These are phyloP conservation scores for Sebastes iracundus DNA, from an alignment of 2,797 vertebrate genomes.

Conservation along the genomic window DNA sequence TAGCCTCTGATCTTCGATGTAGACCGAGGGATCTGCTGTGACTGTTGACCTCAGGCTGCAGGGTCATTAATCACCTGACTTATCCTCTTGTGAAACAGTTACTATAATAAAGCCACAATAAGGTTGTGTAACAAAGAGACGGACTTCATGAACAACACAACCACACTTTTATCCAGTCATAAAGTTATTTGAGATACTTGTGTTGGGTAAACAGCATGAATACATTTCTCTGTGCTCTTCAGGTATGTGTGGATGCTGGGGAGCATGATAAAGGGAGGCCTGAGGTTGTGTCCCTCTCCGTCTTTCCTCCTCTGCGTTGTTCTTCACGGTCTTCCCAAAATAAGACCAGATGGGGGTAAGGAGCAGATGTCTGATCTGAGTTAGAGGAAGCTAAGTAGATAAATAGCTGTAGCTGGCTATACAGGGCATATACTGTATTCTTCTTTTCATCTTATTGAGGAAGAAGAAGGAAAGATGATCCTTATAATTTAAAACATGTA, in stretches of 20 bases:
- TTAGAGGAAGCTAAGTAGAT: not conserved
- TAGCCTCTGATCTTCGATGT: not conserved
- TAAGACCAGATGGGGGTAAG: slow-evolving; percentile 86
- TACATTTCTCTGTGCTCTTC: slow-evolving; percentile 19
- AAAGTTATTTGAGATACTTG: not conserved
- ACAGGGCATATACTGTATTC: not conserved
- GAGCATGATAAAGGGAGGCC: slow-evolving; percentile 84
- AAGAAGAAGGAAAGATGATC: not conserved
- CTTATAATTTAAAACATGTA: not conserved
- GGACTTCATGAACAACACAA: not conserved
- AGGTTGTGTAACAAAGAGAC: not conserved
- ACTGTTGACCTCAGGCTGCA: slow-evolving; percentile 4
- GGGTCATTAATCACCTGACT: slow-evolving; percentile 19
- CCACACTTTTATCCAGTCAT: not conserved
- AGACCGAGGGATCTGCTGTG: not conserved
- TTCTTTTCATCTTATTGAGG: not conserved
- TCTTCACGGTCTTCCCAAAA: slow-evolving; percentile 86
- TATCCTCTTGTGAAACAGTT: slow-evolving; percentile 1
- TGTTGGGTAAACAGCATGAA: not conserved
- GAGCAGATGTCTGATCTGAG: not conserved
- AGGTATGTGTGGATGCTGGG: slow-evolving; percentile 93
- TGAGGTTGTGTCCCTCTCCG: slow-evolving; percentile 88
- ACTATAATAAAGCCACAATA: not conserved
- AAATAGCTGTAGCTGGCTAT: not conserved
- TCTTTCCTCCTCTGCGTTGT: slow-evolving; percentile 90